Conservation (phyloP, 2,113 vertebrate genomes). For the Dipodomys stephensi region DNA sequence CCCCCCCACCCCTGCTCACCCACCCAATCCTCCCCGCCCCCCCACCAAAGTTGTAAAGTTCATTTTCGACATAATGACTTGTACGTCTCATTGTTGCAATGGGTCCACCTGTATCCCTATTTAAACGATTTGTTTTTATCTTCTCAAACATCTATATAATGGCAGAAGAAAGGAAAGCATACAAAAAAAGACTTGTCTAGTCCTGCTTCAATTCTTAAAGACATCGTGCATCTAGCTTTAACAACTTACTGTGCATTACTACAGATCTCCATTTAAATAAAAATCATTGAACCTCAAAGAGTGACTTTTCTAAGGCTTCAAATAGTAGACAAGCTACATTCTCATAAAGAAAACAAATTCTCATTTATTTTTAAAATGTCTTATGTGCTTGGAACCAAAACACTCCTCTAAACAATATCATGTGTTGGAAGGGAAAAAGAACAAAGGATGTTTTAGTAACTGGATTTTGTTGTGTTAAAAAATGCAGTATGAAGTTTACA, state of each 20-base stretch:
- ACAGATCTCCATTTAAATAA: conserved; percentile 12
- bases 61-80: no score
- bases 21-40: no score
- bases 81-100: no score
- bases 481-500: conserved; percentile 71
- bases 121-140: not conserved
- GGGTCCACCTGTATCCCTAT: no score
- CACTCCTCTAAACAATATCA: conserved; percentile 60
- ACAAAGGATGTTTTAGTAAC: conserved; percentile 57
- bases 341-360: conserved; percentile 54
- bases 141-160: not conserved
- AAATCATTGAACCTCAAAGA: not conserved
- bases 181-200: conserved; percentile 4
- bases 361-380: conserved; percentile 51
- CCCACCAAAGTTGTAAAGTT: no score
- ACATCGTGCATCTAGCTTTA: not conserved
- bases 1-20: no score
- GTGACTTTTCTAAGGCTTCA: conserved; percentile 56
- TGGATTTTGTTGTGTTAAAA: conserved; percentile 71
- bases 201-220: not conserved
- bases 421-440: conserved; percentile 48
- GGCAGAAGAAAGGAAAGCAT: not conserved
- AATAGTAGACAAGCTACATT: conserved; percentile 26
- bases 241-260: not conserved
- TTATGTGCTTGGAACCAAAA: conserved; percentile 50